These are phyloP conservation scores for Orientallactaga sibirica DNA, from an alignment of 2,797 vertebrate species.

Conservation along the genomic window DNA sequence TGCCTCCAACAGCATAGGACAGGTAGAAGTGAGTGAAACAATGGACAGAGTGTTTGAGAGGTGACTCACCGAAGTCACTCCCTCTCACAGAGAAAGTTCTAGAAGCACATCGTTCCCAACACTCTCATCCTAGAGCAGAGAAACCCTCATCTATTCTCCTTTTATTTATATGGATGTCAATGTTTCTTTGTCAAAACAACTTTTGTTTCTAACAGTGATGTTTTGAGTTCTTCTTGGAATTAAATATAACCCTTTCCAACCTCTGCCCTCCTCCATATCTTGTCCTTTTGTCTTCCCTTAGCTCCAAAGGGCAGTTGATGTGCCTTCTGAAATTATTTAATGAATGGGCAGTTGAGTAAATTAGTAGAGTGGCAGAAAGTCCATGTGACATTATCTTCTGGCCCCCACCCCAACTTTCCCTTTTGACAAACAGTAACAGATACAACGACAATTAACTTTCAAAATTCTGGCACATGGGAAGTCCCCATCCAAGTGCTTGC, in stretches of 20 bases:
- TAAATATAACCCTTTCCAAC: constrained; percentile 29
- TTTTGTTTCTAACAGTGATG: background rate
- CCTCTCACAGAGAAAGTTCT: background rate
- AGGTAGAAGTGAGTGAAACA: background rate
- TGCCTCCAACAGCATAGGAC: background rate
- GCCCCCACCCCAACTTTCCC: constrained; percentile 17
- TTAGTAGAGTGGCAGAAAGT: constrained; percentile 61
- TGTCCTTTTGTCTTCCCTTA: background rate
- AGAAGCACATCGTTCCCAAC: background rate
- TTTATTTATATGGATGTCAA: background rate
- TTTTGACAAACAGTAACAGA: constrained; percentile 64
- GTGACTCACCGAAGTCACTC: background rate
- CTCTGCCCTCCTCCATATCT: background rate
- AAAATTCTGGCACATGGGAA: constrained; percentile 59
- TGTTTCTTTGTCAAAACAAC: background rate
- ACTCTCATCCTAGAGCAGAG: background rate
- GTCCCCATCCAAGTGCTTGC: constrained; percentile 53
- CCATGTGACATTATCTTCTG: background rate
- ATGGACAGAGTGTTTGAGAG: background rate
- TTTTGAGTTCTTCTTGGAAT: constrained; percentile 42
- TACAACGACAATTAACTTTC: constrained; percentile 73
- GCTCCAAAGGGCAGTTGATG: constrained; percentile 56
- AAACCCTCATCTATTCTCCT: background rate
- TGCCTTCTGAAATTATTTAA: constrained; percentile 80
- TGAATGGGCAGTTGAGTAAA: constrained; percentile 82